Base-by-base conservation (phyloP, 2,113 vertebrate genomes). In the Cyanoramphus novaezelandiae region DNA sequence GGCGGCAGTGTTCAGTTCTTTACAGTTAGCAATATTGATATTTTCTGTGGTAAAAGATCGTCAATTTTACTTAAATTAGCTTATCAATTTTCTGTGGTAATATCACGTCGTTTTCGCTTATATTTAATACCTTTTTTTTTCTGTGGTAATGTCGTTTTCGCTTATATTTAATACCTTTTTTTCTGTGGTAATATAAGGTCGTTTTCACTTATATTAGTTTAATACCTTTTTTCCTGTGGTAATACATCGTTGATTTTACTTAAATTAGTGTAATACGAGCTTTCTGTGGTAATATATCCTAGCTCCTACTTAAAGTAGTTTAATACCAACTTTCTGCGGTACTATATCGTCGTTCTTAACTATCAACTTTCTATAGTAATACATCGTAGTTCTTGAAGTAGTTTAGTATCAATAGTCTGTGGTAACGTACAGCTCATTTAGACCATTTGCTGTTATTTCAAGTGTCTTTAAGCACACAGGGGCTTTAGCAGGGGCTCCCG, bases 1-100 rank as follows among this genome's bases (percentile, higher is more conserved):
- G 10, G 57, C 29, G 2, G 24, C 11, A 5, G 47, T 6, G 1
- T 13, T 49, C 20, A 8, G 31, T 11, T 57, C 7, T 21, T 21
- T 17, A 17, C 35, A 31, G 50, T 14, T 6, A 13, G 41, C 12
- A 12, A 7, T 12, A 1, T 13, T 25, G 5, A 5, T 67, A 1
- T 44, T 43, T 50, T 23, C 31, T 44, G 31, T 13, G 44, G 46
- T 60, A 60, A 21, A 10, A 31, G 8, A 8, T 13, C 47, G 21
- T 59, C 33, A 59, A 23, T 25, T 35, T 25, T 60, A 37, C 59
- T 60, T 25, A 25, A 35, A 35, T 35, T 60, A 60, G 23, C 59
- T 60, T 59, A n/a, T n/a, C 33, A n/a, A 10, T n/a, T n/a, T 59
- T 23, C 33, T 59, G 33, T 59, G 25, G 49, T 50, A 50, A 50